Evolutionary conservation across 2,797 vertebrate genomes (phyloP).

Genomic region (Neosilurus hyrtlii): DNA sequence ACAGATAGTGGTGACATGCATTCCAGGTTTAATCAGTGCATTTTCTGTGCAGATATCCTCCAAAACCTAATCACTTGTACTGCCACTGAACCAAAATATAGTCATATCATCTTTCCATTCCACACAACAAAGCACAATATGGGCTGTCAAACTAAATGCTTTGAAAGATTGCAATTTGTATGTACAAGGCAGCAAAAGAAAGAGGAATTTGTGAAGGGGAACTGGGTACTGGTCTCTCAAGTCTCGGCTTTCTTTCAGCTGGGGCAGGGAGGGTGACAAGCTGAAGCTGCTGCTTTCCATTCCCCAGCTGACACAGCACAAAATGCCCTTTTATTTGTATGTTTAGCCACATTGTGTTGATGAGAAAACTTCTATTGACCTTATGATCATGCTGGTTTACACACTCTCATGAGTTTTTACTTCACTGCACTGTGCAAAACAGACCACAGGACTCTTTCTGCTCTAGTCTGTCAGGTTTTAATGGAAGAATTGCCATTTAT

Average conservation of each 20-base stretch:
- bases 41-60: slow-evolving; percentile 2
- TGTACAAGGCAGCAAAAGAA: slow-evolving; percentile 19
- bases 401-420: slow-evolving; percentile 3
- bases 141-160: slow-evolving; percentile 27
- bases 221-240: slow-evolving; percentile 33
- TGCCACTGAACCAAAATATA: not conserved
- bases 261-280: slow-evolving; percentile 21
- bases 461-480: not conserved
- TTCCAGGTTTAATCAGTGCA: slow-evolving; percentile 34
- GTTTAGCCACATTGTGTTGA: slow-evolving; percentile 53
- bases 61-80: not conserved
- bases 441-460: not conserved
- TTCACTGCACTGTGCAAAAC: slow-evolving; percentile 12
- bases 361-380: slow-evolving; percentile 38
- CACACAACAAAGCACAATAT: not conserved
- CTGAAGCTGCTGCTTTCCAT: slow-evolving; percentile 44
- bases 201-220: slow-evolving; percentile 45
- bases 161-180: slow-evolving; percentile 10
- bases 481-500: not conserved
- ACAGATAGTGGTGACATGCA: slow-evolving; percentile 35
- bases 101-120: slow-evolving; percentile 4
- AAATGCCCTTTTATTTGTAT: slow-evolving; percentile 52
- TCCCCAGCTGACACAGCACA: slow-evolving; percentile 58
- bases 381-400: slow-evolving; percentile 38
- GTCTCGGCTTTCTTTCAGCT: slow-evolving; percentile 39